Evolutionary conservation across 2,113 vertebrate genomes (phyloP).

Genomic region (Saccopteryx bilineata): DNA sequence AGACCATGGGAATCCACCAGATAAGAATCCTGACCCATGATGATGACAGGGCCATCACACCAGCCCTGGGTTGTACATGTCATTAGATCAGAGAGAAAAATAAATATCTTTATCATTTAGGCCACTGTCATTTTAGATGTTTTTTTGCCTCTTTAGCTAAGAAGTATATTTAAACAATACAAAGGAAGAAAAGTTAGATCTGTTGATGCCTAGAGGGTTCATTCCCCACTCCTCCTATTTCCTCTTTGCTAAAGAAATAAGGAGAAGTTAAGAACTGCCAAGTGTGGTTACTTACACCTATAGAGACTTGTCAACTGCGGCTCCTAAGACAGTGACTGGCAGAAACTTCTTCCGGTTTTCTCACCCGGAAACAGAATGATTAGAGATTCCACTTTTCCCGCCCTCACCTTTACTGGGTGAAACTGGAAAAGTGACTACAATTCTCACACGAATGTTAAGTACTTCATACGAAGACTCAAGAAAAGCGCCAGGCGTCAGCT

Average conservation of each 20-base stretch:
- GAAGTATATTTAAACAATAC: not conserved
- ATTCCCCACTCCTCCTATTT: not conserved
- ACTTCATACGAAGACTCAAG: not conserved
- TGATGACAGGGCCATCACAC: rapidly evolving
- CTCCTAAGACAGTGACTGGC: not conserved
- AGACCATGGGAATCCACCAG: not conserved
- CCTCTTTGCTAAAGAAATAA: not conserved
- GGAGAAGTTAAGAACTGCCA: not conserved
- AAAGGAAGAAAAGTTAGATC: not conserved
- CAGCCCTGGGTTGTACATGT: not conserved
- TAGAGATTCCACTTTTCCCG: not conserved
- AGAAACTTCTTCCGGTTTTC: not conserved
- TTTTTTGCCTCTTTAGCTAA: not conserved
- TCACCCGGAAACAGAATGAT: not conserved
- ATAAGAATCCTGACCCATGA: rapidly evolving
- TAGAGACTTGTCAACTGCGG: not conserved
- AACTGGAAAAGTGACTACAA: not conserved
- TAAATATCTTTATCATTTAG: not conserved
- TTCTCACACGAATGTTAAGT: not conserved
- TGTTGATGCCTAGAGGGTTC: not conserved
- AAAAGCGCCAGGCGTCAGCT: no score
- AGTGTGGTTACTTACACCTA: not conserved
- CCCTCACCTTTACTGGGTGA: not conserved
- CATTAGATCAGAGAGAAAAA: not conserved
- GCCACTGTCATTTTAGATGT: not conserved